A percentile compares a stretch with the other conserved stretches of the same genome.
Evolutionary conservation across 2,797 vertebrate species (phyloP).

Genomic region (Trematomus bernacchii): DNA sequence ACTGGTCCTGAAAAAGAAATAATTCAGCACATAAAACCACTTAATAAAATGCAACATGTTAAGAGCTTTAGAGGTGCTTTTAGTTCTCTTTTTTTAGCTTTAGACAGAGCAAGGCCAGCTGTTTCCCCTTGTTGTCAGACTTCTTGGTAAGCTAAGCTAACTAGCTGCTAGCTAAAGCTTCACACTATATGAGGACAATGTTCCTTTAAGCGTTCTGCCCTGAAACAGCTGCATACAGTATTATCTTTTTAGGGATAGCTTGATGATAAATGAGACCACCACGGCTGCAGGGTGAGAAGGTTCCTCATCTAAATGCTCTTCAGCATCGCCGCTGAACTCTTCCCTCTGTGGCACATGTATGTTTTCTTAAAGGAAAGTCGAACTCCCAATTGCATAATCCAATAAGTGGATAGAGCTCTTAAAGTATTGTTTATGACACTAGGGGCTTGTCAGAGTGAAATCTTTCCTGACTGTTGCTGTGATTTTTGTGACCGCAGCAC

Average conservation of each 20-base stretch:
- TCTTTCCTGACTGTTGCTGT: conserved; percentile 49
- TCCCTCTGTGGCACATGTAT: conserved; percentile 26
- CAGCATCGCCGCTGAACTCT: conserved; percentile 22
- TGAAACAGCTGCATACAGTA: conserved; percentile 26
- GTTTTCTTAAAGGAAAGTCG: conserved; percentile 35
- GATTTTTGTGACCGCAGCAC: conserved; percentile 49
- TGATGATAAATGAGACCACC: conserved; percentile 27
- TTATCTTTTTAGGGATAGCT: conserved; percentile 12
- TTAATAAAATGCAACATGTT: background rate
- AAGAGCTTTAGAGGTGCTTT: background rate
- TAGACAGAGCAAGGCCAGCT: background rate
- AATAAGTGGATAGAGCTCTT: conserved; percentile 35
- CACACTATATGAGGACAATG: background rate
- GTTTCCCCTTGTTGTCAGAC: background rate
- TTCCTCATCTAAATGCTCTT: conserved; percentile 16
- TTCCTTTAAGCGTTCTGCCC: conserved; percentile 2
- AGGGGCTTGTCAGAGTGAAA: conserved; percentile 42
- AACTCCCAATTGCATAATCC: conserved; percentile 41
- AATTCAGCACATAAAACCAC: no score
- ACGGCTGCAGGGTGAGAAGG: conserved; percentile 20
- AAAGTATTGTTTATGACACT: conserved; percentile 49
- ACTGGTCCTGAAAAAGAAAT: background rate
- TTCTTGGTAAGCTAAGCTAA: conserved; percentile 5
- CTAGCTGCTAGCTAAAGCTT: background rate
- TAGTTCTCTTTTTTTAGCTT: background rate